phyloP scores from a whole-genome alignment of 2,113 vertebrate species.

The Perca fluviatilis region DNA sequence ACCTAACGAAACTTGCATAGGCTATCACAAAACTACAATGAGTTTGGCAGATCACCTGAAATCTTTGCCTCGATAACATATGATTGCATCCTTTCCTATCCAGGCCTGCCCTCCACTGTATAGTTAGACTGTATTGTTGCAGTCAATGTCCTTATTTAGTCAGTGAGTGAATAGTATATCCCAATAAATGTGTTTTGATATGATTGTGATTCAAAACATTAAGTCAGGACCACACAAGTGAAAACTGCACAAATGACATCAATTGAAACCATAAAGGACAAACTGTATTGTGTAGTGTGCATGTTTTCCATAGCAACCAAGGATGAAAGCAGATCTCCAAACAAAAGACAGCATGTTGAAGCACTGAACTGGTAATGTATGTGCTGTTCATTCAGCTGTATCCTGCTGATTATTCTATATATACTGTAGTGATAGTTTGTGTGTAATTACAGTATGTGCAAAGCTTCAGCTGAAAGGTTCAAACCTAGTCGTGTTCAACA shows the following conservation, averaged over 20 bases:
- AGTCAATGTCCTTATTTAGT: background rate
- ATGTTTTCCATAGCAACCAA: constrained; percentile 2
- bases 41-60: no score
- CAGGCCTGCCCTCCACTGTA: background rate
- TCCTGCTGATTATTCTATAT: background rate
- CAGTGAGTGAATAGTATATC: background rate
- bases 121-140: background rate
- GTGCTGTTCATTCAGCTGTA: background rate
- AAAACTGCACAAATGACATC: background rate
- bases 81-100: no score
- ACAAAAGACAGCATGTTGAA: background rate
- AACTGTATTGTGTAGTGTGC: background rate
- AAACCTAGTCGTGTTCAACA: background rate
- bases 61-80: no score
- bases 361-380: background rate
- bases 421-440: no score
- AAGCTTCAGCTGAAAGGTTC: background rate
- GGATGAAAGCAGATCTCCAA: background rate
- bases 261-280: background rate
- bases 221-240: background rate
- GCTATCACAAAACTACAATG: no score
- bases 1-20: no score
- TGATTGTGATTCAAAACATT: background rate
- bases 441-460: background rate
- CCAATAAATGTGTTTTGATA: background rate